These are phyloP conservation scores for Alviniconcha marisindica DNA, from an alignment of 1,140 invertebrate genomes.

Conservation along the genomic window DNA sequence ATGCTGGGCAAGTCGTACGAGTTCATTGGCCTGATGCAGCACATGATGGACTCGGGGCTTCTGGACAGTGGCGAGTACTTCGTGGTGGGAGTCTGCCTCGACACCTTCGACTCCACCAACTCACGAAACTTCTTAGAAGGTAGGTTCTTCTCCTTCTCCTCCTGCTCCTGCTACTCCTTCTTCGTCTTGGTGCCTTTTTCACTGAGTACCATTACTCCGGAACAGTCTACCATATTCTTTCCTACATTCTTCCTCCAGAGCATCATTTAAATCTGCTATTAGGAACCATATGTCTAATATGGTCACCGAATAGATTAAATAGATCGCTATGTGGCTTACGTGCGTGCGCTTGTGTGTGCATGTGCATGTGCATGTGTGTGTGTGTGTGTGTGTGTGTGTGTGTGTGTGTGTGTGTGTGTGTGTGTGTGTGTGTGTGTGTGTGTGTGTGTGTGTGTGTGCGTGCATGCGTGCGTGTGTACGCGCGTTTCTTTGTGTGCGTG, in stretches of 20 bases:
- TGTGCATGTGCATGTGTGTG: background rate
- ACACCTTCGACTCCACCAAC: constrained; percentile 59
- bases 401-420: too few relatives aligned
- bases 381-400: too few relatives aligned
- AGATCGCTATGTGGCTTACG: too few relatives aligned
- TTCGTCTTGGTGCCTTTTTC: too few relatives aligned
- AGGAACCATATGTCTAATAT: too few relatives aligned
- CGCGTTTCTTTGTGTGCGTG: background rate
- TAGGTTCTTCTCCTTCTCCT: constrained; percentile 38
- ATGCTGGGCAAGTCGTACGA: constrained; percentile 65
- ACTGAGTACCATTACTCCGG: too few relatives aligned
- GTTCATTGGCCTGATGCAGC: constrained; percentile 68
- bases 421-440: background rate
- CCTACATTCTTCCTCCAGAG: background rate
- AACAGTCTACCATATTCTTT: background rate
- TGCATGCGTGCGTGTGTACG: background rate
- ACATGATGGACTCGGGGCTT: constrained; percentile 66
- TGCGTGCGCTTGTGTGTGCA: background rate
- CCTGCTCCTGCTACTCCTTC: too few relatives aligned
- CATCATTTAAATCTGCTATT: too few relatives aligned
- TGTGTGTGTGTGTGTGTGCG: background rate
- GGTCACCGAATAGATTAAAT: too few relatives aligned
- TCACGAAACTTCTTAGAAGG: constrained; percentile 66
- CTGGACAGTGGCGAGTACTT: constrained; percentile 72
- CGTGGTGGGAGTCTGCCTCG: constrained; percentile 68